phyloP scores from a whole-genome alignment of 2,888 invertebrate genomes.

The Caenorhabditis angaria region DNA sequence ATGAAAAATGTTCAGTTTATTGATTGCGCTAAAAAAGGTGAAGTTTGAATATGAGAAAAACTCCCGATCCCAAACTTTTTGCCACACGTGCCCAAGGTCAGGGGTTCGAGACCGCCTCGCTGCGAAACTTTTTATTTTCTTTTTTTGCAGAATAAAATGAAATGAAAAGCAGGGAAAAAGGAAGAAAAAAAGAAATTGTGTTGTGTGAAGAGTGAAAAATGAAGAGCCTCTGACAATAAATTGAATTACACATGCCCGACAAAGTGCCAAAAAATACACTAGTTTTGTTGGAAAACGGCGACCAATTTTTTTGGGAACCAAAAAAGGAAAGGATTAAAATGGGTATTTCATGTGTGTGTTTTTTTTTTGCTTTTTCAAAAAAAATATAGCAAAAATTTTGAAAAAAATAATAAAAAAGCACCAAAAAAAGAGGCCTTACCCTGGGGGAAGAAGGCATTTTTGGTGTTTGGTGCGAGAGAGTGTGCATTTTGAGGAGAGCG shows the following conservation, averaged over 20 bases:
- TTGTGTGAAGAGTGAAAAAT: constrained; percentile 10
- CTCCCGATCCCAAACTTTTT: too few relatives aligned
- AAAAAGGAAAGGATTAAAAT: too few relatives aligned
- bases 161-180: constrained; percentile 14
- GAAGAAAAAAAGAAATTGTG: constrained; percentile 26
- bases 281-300: too few relatives aligned
- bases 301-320: too few relatives aligned
- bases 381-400: not conserved
- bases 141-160: constrained; percentile 10
- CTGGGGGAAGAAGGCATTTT: not conserved
- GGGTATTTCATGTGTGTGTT: not conserved
- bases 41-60: too few relatives aligned
- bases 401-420: not conserved
- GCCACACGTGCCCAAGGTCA: too few relatives aligned
- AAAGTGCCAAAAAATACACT: constrained; percentile 24
- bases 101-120: too few relatives aligned
- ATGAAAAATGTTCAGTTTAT: constrained; percentile 9
- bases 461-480: not conserved
- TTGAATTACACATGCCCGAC: constrained; percentile 10
- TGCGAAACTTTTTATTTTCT: too few relatives aligned
- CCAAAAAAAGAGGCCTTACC: not conserved
- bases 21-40: too few relatives aligned
- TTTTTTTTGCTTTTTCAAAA: not conserved
- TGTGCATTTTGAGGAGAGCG: not conserved
- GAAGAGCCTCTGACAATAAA: constrained; percentile 1